Evolutionary conservation across 2,113 vertebrate species (phyloP).

Genomic region (Aleadryas rufinucha): DNA sequence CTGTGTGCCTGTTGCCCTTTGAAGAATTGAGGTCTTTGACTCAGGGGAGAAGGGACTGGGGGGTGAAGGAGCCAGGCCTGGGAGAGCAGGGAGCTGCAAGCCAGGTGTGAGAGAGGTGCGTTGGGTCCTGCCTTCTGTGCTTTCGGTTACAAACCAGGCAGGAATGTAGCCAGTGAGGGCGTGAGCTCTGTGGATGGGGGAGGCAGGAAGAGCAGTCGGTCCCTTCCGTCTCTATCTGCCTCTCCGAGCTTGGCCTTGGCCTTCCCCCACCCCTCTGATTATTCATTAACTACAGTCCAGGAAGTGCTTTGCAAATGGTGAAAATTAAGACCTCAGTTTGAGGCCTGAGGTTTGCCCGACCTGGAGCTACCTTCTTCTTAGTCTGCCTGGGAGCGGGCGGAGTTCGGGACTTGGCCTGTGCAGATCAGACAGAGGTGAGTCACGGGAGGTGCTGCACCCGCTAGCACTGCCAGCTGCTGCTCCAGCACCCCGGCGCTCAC

Average conservation of each 20-base stretch:
- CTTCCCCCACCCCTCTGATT: conserved; percentile 10
- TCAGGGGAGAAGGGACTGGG: neutral
- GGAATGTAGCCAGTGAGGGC: conserved; percentile 28
- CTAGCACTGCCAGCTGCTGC: neutral
- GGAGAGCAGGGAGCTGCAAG: neutral
- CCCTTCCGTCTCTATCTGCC: conserved; percentile 9
- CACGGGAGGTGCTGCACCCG: neutral
- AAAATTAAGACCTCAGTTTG: neutral
- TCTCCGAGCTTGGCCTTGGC: neutral
- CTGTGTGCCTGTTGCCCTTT: neutral
- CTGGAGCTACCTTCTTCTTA: neutral
- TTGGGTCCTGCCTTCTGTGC: neutral
- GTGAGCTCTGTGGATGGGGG: neutral
- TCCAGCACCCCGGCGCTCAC: neutral
- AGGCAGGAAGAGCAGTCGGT: neutral
- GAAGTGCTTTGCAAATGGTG: conserved; percentile 43
- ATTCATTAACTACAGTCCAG: conserved; percentile 49
- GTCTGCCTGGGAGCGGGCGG: neutral
- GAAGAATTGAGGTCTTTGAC: neutral
- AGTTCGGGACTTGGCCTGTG: neutral
- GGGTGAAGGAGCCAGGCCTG: neutral
- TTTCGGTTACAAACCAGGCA: neutral
- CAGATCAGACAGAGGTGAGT: neutral
- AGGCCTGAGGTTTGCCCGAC: neutral
- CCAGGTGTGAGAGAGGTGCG: neutral